These are phyloP conservation scores for Pegoplata infirma DNA, from an alignment of 2,888 invertebrate genomes.

Conservation along the genomic window DNA sequence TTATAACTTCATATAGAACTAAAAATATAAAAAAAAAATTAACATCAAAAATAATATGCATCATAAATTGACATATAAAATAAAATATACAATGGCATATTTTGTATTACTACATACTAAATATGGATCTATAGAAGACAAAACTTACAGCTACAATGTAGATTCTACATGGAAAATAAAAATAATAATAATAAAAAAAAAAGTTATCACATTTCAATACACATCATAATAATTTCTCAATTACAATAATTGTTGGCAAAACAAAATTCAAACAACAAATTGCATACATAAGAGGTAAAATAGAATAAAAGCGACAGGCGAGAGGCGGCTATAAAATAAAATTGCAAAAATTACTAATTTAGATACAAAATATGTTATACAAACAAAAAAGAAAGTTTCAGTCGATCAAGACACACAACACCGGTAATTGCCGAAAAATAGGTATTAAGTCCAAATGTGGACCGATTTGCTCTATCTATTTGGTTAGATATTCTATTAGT, in stretches of 20 bases:
- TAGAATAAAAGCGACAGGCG: neutral
- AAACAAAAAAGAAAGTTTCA: no score
- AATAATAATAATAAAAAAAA: slow-evolving; percentile 41
- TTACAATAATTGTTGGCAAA: slow-evolving; percentile 60
- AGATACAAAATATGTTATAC: no score
- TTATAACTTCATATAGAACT: slow-evolving; percentile 53
- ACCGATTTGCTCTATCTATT: no score
- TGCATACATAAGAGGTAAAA: neutral
- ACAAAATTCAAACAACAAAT: slow-evolving; percentile 14
- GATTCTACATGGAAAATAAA: slow-evolving; percentile 41
- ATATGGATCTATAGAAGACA: slow-evolving; percentile 30
- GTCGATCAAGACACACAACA: no score
- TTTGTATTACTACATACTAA: slow-evolving; percentile 30
- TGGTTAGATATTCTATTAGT: no score
- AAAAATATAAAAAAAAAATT: slow-evolving; percentile 52
- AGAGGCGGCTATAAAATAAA: neutral
- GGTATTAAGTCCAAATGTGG: no score
- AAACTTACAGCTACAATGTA: slow-evolving; percentile 21
- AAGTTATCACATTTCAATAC: slow-evolving; percentile 63
- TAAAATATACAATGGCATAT: slow-evolving; percentile 46
- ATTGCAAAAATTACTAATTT: no score
- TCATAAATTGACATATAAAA: slow-evolving; percentile 60
- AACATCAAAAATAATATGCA: slow-evolving; percentile 63
- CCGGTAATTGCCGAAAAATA: no score
- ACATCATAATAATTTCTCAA: slow-evolving; percentile 63